Evolutionary conservation across 2,888 invertebrate species (phyloP).

Genomic region (Acanthosepion lycidas): DNA sequence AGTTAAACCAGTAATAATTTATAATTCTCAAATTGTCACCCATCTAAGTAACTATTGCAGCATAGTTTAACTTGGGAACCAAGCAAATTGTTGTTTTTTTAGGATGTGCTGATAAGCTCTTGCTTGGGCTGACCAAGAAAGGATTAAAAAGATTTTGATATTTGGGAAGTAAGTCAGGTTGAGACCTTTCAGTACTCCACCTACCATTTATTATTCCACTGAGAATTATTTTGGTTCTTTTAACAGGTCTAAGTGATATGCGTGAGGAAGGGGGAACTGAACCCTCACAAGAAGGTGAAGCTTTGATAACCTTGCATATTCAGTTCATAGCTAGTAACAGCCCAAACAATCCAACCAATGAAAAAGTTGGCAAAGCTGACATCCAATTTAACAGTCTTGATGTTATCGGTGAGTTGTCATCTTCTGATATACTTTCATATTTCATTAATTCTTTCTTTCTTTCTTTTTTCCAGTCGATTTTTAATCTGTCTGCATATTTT

Average conservation of each 20-base stretch:
- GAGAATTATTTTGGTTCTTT: not conserved
- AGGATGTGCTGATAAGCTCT: too few species aligned
- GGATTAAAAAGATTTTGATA: too few species aligned
- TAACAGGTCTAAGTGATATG: not conserved
- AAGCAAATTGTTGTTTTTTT: too few species aligned
- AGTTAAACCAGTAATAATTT: too few species aligned
- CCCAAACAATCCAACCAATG: slow-evolving; percentile 73
- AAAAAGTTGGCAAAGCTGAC: slow-evolving; percentile 78
- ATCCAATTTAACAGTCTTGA: slow-evolving; percentile 95
- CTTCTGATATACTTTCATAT: not conserved
- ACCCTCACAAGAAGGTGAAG: slow-evolving; percentile 71
- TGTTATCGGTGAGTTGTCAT: slow-evolving; percentile 84
- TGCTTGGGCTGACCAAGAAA: too few species aligned
- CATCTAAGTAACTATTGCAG: too few species aligned
- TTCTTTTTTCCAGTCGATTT: not conserved
- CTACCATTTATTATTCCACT: too few species aligned
- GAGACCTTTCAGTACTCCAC: too few species aligned
- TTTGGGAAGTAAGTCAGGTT: too few species aligned
- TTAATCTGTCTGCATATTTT: not conserved
- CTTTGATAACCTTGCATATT: slow-evolving; percentile 83
- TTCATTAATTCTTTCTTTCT: not conserved
- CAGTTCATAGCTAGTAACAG: slow-evolving; percentile 80
- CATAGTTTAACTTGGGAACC: too few species aligned
- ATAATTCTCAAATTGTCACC: too few species aligned
- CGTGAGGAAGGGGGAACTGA: slow-evolving; percentile 38